Evolutionary conservation across 2,113 vertebrate species (phyloP), one percentile per base, ranked within the genome.

Genomic region (Scomber scombrus): DNA sequence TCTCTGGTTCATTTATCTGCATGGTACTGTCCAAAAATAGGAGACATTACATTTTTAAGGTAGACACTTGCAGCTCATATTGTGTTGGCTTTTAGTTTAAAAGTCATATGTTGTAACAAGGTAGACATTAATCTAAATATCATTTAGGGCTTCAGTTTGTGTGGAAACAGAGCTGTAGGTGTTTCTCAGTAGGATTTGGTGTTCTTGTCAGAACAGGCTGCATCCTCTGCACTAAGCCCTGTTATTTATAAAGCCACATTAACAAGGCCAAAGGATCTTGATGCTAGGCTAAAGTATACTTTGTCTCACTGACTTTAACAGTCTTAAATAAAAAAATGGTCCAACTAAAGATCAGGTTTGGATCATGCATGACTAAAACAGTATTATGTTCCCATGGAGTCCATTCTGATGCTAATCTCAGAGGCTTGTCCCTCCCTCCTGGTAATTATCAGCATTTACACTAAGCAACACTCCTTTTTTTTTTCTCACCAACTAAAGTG

Each of bases 391-490:
- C 13, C 26, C 64, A 62, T 15, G 3, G 75, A 55, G 67, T 75
- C 46, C 47, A 63, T 79, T 65, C 40, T 61, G 16, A 64, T 29
- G 31, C 23, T 64, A 18, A 54, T 45, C 40, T 45, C 46, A 58
- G 8, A 47, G 57, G 26, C 11, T 40, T 40, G 63, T 34, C 31
- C 23, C 65, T 67, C 58, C 62, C 15, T 46, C 58, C 54, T 68
- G 13, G 54, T 82, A 78, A 86, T 86, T 79, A 81, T 81, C 34
- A 21, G 13, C 46, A 69, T 78, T 83, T 80, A 86, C 78, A 81
- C 69, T 66, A 75, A 85, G 70, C 65, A 75, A 4, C n/a, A 26
- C 29, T 62, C n/a, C 11, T 34, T 9, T 40, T 40, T 40, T 40
- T 23, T 73, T 34, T 52, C 14, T 51, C 12, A 11, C 26, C 43